Conservation (phyloP, 1,140 invertebrate genomes). For the Rhopalosiphum maidis region DNA sequence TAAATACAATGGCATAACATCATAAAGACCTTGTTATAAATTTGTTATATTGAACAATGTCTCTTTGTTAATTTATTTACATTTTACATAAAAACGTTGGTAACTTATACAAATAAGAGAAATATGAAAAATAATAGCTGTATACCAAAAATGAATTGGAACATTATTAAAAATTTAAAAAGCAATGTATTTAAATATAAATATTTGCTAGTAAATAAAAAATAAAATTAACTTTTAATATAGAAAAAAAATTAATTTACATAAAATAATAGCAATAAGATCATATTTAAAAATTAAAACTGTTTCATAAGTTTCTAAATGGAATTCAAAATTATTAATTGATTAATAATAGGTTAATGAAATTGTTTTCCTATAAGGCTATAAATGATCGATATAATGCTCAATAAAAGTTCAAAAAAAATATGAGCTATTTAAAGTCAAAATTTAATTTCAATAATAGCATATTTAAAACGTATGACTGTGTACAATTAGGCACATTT, state of each 20-base stretch:
- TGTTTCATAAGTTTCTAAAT: not conserved
- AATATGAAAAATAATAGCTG: not conserved
- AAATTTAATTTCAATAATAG: not conserved
- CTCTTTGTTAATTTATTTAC: constrained; percentile 8
- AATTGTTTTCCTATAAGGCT: too few relatives aligned
- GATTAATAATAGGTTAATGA: not conserved
- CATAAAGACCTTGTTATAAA: not conserved
- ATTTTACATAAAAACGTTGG: not conserved
- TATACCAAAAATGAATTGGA: not conserved
- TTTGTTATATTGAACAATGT: not conserved
- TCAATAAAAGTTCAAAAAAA: not conserved
- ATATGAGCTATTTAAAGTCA: not conserved
- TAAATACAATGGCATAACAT: not conserved
- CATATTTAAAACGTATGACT: not conserved
- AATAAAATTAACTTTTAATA: not conserved
- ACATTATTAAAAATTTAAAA: not conserved
- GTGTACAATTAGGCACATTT: not conserved
- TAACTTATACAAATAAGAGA: not conserved
- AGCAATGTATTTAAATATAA: not conserved
- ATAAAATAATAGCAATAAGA: not conserved
- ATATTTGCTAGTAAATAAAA: not conserved
- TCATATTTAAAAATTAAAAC: not conserved
- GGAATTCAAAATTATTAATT: not conserved
- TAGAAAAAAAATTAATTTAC: not conserved
- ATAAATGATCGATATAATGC: too few relatives aligned